Conservation (phyloP, 2,797 vertebrate species). For the Sebastes kiyomatsui region DNA sequence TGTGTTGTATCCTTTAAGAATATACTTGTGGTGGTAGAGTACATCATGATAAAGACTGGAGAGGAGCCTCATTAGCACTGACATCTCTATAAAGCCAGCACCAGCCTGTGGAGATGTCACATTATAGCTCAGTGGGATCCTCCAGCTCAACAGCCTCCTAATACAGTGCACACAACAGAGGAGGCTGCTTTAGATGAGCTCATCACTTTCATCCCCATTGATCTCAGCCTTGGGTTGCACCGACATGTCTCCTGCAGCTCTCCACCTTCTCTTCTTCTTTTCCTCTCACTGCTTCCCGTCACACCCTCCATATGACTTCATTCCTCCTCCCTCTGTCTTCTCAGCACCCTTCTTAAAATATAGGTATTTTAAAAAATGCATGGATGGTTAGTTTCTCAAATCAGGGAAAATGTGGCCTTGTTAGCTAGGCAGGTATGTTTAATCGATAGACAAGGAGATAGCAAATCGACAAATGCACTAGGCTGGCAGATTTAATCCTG, state of each 20-base stretch:
- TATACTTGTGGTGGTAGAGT: neutral
- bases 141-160: neutral
- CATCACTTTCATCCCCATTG: slow-evolving; percentile 48
- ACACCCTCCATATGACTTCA: neutral
- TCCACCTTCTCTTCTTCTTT: neutral
- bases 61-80: slow-evolving; percentile 15
- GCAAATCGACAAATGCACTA: neutral
- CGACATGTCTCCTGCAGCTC: slow-evolving; percentile 23
- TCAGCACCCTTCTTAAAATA: neutral
- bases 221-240: slow-evolving; percentile 41
- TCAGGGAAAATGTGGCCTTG: neutral
- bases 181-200: slow-evolving; percentile 43
- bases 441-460: too few relatives aligned
- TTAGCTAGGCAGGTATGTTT: too few relatives aligned
- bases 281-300: slow-evolving; percentile 4
- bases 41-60: neutral
- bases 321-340: neutral
- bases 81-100: slow-evolving; percentile 19
- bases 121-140: slow-evolving; percentile 18
- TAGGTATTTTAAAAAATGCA: neutral
- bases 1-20: neutral
- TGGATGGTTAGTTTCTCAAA: neutral
- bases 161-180: slow-evolving; percentile 3
- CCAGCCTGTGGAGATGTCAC: slow-evolving; percentile 3
- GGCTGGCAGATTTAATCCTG: neutral